phyloP scores from a whole-genome alignment of 2,113 vertebrate genomes.

The Patagioenas fasciata region DNA sequence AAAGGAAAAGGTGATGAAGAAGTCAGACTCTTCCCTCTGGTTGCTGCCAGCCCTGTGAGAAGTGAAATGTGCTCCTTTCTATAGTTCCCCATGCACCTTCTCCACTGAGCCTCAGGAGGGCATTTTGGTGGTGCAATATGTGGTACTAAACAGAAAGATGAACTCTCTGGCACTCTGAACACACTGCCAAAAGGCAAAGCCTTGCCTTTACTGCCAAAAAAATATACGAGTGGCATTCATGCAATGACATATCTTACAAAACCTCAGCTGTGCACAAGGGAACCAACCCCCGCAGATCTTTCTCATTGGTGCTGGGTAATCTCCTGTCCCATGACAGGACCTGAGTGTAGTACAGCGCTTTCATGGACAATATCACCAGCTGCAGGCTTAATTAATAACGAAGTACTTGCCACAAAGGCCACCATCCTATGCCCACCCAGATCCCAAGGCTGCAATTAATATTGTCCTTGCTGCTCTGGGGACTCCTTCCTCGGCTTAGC shows the following conservation, averaged over 20 bases:
- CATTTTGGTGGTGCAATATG: neutral
- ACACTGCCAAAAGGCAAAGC: neutral
- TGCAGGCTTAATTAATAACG: neutral
- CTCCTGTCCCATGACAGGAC: neutral
- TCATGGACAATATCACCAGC: neutral
- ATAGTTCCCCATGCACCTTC: neutral
- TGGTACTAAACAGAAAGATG: neutral
- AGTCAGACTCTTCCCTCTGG: neutral
- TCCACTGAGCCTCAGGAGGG: neutral
- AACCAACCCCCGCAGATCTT: neutral
- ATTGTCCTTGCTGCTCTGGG: neutral
- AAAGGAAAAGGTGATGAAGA: neutral
- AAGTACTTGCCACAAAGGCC: neutral
- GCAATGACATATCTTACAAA: neutral
- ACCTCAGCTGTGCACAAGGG: neutral
- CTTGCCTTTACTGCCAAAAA: neutral
- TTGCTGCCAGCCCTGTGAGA: neutral
- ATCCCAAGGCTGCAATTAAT: neutral
- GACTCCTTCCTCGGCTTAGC: neutral
- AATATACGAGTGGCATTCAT: rapidly evolving
- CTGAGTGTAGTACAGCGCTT: neutral
- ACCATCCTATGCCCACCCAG: neutral
- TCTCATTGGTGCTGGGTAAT: neutral
- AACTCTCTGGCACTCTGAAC: neutral
- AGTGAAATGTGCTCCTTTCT: neutral